These are phyloP conservation scores for Eupithecia inturbata DNA, from an alignment of 2,888 invertebrate genomes.

Conservation along the genomic window DNA sequence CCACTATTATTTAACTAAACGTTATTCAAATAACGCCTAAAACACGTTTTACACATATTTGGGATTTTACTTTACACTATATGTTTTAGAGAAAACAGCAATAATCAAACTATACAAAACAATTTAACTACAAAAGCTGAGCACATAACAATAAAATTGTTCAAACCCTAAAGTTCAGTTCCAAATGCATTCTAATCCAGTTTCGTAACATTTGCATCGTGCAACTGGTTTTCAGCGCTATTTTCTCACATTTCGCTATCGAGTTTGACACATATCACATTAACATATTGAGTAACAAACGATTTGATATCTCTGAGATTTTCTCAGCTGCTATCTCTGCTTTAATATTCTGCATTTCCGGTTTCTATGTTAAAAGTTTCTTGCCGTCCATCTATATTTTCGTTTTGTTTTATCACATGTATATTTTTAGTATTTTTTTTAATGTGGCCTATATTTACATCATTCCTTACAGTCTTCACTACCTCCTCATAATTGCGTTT, in stretches of 20 bases:
- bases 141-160: constrained; percentile 21
- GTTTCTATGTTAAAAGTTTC: neutral
- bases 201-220: constrained; percentile 72
- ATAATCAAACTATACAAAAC: constrained; percentile 1
- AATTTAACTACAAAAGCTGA: neutral
- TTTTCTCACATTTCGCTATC: constrained; percentile 43
- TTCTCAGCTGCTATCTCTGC: neutral
- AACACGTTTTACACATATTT: neutral
- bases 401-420: neutral
- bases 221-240: constrained; percentile 59
- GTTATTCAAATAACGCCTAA: neutral
- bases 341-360: neutral
- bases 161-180: constrained; percentile 19
- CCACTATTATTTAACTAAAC: neutral
- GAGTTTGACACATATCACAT: constrained; percentile 30
- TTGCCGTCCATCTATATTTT: neutral
- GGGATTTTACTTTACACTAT: neutral
- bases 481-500: neutral
- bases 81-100: neutral
- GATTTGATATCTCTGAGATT: constrained; percentile 10
- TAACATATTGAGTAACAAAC: constrained; percentile 33
- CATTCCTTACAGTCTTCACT: neutral
- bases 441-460: neutral
- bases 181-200: constrained; percentile 37
- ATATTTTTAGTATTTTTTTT: neutral